Conservation (phyloP, 2,113 vertebrate genomes). For the Oreochromis niloticus region DNA sequence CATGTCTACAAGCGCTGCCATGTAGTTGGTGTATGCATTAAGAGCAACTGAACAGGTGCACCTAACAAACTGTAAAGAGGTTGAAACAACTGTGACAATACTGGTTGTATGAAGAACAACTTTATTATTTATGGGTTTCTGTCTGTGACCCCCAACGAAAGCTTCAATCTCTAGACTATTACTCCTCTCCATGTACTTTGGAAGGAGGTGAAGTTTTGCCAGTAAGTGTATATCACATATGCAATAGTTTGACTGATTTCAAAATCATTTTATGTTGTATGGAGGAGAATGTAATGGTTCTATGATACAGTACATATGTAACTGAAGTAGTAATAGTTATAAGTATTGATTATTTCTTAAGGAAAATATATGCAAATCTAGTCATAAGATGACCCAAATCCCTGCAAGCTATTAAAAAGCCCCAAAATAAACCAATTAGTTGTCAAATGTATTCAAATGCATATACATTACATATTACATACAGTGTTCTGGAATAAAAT, state of each 20-base stretch:
- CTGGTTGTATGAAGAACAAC: not conserved
- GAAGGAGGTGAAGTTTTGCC: not conserved
- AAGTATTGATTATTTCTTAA: not conserved
- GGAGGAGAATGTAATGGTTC: not conserved
- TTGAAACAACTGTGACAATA: rapidly evolving
- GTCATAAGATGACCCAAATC: not conserved
- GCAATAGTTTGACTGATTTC: not conserved
- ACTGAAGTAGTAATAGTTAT: not conserved
- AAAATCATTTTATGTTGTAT: not conserved
- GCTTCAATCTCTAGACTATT: not conserved
- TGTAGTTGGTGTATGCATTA: not conserved
- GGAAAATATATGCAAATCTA: not conserved
- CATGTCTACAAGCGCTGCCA: not conserved
- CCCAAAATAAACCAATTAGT: not conserved
- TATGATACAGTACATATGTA: not conserved
- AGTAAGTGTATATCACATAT: not conserved
- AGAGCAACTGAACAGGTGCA: not conserved
- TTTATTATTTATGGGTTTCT: not conserved
- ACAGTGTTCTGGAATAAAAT: not conserved
- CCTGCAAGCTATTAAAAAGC: not conserved
- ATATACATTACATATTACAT: not conserved
- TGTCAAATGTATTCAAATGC: not conserved
- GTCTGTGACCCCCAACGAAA: not conserved
- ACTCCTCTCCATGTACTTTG: not conserved
- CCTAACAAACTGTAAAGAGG: not conserved